Evolutionary conservation across 2,113 vertebrate species (phyloP), one percentile per base, ranked within the genome.

Genomic region (Nyctibius bracteatus): DNA sequence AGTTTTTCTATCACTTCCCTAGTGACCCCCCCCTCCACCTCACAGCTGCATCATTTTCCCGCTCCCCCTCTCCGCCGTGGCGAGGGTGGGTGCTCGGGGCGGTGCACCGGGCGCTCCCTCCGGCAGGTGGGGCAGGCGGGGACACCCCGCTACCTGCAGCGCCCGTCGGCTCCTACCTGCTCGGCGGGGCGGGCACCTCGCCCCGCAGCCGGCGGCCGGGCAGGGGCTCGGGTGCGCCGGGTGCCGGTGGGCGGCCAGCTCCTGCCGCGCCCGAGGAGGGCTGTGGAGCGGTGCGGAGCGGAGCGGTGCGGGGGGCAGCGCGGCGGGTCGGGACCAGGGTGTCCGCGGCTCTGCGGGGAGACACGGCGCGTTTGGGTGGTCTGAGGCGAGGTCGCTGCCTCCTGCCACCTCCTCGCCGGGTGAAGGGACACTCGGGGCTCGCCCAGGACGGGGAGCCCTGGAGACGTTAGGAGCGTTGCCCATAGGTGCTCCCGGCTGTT

Each of bases 1-100:
- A 97, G 98, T 98, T 52, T 78, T 77, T 51, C 73, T 74, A 44
- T 55, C 71, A 39, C 62, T 94, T 75, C 41, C 4, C 31, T 37
- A 37, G 51, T 15, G 67, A 89, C 86, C 66, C n/a, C 63, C 63
- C 63, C 57, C 66, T 14, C 27, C 58, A 39, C 51, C 63, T 27
- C 74, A 13, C 79, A 41, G 43, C 70, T 25, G 47, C 92, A 81
- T 72, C 81, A 4, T 8, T 30, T 14, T 19, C 52, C 28, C 39
- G 41, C 15, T 78, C 6, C 39, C 14, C 14, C 39, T 31, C 58
- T n/a, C 43, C 23, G 25, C 46, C 17, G 52, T 2, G 35, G 46
- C 12, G 2, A 25, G 37, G 58, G 49, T 55, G 88, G 51, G 21
- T 10, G 67, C 81, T 27, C 8, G 30, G 72, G 73, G 58, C 12